Evolutionary conservation across 2,888 invertebrate genomes (phyloP).

Genomic region (Phalangium opilio): DNA sequence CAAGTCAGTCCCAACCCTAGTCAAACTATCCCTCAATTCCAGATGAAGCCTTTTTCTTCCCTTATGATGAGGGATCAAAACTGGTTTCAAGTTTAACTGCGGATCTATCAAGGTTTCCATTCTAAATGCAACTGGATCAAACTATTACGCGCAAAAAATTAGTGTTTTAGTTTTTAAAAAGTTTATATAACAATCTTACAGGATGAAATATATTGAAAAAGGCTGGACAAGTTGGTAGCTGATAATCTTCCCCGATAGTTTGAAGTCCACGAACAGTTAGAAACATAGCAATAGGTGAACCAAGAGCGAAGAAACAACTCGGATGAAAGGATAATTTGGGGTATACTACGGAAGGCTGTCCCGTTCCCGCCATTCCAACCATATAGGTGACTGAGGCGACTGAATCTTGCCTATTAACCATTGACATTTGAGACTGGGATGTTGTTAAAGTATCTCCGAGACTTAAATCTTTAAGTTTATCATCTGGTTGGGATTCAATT

Average conservation of each 20-base stretch:
- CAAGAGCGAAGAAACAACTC: slow-evolving; percentile 72
- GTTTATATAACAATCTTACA: too few species aligned
- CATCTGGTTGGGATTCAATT: too few species aligned
- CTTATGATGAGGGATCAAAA: slow-evolving; percentile 88
- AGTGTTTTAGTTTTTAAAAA: too few species aligned
- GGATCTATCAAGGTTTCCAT: slow-evolving; percentile 78
- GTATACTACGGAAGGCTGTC: slow-evolving; percentile 60
- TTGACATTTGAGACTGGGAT: neutral
- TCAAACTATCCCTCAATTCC: slow-evolving; percentile 84
- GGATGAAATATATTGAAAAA: slow-evolving; percentile 97
- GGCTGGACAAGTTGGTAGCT: slow-evolving; percentile 70
- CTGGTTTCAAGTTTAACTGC: slow-evolving; percentile 60
- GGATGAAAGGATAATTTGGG: slow-evolving; percentile 60
- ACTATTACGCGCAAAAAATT: too few species aligned
- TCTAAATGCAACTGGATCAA: slow-evolving; percentile 53
- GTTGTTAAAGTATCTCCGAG: neutral
- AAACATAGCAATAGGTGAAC: slow-evolving; percentile 90
- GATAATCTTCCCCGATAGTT: slow-evolving; percentile 62
- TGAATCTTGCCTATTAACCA: neutral
- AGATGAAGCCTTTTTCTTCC: slow-evolving; percentile 91
- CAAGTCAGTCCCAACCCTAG: slow-evolving; percentile 76
- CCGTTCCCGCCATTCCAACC: slow-evolving; percentile 42
- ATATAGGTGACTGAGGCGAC: slow-evolving; percentile 24
- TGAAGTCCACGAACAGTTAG: slow-evolving; percentile 83
- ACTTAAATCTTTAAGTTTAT: too few species aligned